Percentiles rank a stretch among this genome's conserved stretches.
These are phyloP conservation scores for Gasteruption jaculator DNA, from an alignment of 2,888 invertebrate genomes.

Conservation along the genomic window DNA sequence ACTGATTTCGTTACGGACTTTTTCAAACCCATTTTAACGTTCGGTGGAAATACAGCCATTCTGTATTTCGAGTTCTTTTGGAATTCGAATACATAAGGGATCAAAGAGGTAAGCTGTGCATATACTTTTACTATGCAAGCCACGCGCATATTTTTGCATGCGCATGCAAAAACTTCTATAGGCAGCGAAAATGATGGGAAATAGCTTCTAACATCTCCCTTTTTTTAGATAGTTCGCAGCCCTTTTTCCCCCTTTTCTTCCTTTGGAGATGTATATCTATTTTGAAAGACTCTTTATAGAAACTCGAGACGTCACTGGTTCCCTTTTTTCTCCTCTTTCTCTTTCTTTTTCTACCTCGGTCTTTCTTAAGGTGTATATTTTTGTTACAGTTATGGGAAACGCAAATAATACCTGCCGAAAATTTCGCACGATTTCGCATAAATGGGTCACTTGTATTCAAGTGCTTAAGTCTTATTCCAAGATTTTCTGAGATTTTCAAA, in stretches of 20 bases:
- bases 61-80: constrained; percentile 35
- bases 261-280: constrained; percentile 26
- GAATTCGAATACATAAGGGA: constrained; percentile 25
- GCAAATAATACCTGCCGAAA: constrained; percentile 23
- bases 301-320: constrained; percentile 23
- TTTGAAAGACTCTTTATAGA: constrained; percentile 17
- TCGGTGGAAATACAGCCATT: no score
- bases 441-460: constrained; percentile 24
- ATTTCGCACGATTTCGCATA: constrained; percentile 30
- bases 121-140: constrained; percentile 32
- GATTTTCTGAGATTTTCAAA: no score
- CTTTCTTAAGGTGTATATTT: constrained; percentile 16
- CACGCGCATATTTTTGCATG: constrained; percentile 32
- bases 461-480: constrained; percentile 13
- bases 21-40: no score
- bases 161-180: constrained; percentile 19
- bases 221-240: constrained; percentile 22
- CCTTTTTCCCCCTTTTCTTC: constrained; percentile 16
- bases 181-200: constrained; percentile 27
- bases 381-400: constrained; percentile 26
- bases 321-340: constrained; percentile 6
- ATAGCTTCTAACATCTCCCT: constrained; percentile 18
- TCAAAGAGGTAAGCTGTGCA: constrained; percentile 41
- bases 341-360: constrained; percentile 1
- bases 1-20: constrained; percentile 33